Conservation (phyloP, 2,113 vertebrate species). For the Eolophus roseicapilla region DNA sequence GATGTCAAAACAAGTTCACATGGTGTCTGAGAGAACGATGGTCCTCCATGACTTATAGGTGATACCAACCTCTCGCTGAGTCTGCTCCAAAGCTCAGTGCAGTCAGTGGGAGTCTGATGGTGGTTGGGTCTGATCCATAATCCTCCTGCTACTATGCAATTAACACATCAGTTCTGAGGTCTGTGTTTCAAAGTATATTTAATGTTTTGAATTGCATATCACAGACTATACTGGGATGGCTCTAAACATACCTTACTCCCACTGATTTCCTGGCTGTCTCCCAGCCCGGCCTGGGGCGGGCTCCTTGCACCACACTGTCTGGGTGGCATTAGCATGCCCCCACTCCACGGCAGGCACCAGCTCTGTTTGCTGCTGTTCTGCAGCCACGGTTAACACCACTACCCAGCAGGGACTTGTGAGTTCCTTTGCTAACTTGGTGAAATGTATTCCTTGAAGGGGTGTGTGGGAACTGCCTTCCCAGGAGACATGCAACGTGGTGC, state of each 20-base stretch:
- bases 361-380: neutral
- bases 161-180: neutral
- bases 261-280: neutral
- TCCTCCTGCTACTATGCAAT: neutral
- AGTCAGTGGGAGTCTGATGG: neutral
- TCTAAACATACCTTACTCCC: neutral
- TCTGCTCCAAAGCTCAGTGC: neutral
- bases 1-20: neutral
- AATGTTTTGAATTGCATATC: neutral
- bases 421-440: neutral
- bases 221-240: neutral
- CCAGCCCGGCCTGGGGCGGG: fast-evolving
- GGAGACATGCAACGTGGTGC: neutral
- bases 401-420: neutral
- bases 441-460: fast-evolving
- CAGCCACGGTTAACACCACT: neutral
- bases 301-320: neutral
- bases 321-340: neutral
- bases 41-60: neutral
- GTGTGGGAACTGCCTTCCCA: neutral
- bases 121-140: neutral
- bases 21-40: neutral
- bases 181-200: neutral
- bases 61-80: fast-evolving
- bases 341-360: neutral